A percentile compares a stretch with the other conserved stretches of the same genome.
Evolutionary conservation across 2,113 vertebrate genomes (phyloP).

Genomic region (Epinephelus lanceolatus): DNA sequence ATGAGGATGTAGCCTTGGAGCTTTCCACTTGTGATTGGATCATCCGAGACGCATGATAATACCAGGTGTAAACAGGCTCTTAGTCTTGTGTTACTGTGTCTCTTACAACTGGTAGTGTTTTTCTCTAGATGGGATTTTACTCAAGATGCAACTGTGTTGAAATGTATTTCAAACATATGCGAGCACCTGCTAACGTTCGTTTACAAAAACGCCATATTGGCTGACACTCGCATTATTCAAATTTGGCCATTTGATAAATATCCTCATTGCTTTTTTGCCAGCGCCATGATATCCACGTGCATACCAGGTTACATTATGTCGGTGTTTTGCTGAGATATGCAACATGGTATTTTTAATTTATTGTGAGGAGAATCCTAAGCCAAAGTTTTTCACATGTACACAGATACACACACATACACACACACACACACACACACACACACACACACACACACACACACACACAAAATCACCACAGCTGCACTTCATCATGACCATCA

Average conservation of each 20-base stretch:
- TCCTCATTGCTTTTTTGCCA: constrained; percentile 16
- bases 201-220: constrained; percentile 1
- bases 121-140: background rate
- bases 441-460: background rate
- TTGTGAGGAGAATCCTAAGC: background rate
- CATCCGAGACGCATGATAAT: no score
- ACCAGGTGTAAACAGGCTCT: no score
- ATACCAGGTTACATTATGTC: constrained; percentile 16
- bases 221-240: constrained; percentile 21
- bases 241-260: constrained; percentile 36
- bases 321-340: constrained; percentile 38
- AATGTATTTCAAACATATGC: constrained; percentile 11
- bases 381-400: constrained; percentile 1
- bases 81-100: background rate
- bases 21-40: no score
- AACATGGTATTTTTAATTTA: constrained; percentile 31
- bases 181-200: constrained; percentile 18
- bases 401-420: background rate
- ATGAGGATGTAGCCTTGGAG: no score
- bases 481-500: constrained; percentile 46
- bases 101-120: constrained; percentile 2
- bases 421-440: background rate
- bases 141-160: background rate
- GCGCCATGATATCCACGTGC: constrained; percentile 26
- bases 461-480: constrained; percentile 7